Conservation (phyloP, 2,797 vertebrate genomes). For the Tauraco hartlaubi region DNA sequence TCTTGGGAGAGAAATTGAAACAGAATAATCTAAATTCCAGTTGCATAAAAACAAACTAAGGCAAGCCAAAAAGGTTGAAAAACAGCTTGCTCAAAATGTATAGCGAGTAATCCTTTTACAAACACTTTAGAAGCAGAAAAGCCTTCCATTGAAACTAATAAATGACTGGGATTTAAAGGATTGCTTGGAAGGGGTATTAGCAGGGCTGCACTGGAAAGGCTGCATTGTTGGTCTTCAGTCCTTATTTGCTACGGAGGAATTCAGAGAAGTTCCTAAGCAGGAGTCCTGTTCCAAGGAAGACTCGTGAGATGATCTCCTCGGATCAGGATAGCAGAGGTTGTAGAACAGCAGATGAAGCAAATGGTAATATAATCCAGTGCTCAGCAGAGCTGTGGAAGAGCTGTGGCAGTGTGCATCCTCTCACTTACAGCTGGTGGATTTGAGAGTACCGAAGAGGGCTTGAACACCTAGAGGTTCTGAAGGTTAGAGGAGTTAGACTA, state of each 20-base stretch:
- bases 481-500: neutral
- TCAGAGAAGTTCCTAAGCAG: neutral
- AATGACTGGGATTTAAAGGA: neutral
- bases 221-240: neutral
- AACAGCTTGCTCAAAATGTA: neutral
- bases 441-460: neutral
- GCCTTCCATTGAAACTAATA: neutral
- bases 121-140: neutral
- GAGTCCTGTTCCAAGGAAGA: neutral
- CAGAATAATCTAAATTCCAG: too few species aligned
- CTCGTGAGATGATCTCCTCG: neutral
- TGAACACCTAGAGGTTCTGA: neutral
- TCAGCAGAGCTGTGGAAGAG: neutral
- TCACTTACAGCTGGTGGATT: neutral
- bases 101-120: neutral
- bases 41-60: neutral
- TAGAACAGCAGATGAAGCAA: neutral
- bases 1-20: too few species aligned
- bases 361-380: neutral
- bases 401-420: neutral
- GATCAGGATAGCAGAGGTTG: neutral
- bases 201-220: neutral
- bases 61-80: neutral
- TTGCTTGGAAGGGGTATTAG: neutral
- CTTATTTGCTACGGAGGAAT: neutral